These are phyloP conservation scores for Stomatorhinus ivindoensis DNA, from an alignment of 2,113 vertebrate genomes.

Conservation along the genomic window DNA sequence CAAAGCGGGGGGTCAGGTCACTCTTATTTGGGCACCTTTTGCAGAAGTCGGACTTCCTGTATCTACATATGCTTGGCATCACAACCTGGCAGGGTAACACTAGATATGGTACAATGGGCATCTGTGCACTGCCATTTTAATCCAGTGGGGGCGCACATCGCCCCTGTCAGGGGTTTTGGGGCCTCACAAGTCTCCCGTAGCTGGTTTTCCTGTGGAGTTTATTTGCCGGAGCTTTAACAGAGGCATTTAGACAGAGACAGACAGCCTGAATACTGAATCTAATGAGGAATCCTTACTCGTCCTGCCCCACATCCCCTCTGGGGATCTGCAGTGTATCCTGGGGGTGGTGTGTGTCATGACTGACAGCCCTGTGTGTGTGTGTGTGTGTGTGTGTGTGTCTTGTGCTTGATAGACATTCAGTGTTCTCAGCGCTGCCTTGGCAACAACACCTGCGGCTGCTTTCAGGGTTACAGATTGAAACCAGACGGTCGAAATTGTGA, in stretches of 20 bases:
- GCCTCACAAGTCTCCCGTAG: neutral
- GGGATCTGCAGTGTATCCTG: neutral
- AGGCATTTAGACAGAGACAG: neutral
- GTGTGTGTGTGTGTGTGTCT: neutral
- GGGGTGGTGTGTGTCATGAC: too few species aligned
- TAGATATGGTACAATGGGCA: neutral
- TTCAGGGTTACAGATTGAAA: slow-evolving; percentile 79
- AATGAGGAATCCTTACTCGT: neutral
- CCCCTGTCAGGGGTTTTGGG: neutral
- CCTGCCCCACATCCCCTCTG: neutral
- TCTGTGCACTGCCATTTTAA: neutral
- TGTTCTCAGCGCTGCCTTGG: slow-evolving; percentile 79
- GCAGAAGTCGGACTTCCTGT: neutral
- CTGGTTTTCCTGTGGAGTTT: neutral
- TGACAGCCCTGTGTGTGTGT: neutral
- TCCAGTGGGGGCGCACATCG: neutral
- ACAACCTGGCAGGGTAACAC: neutral
- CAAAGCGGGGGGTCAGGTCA: neutral
- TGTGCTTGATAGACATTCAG: slow-evolving; percentile 55
- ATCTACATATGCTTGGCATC: neutral
- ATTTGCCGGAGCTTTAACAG: neutral
- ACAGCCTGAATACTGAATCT: neutral
- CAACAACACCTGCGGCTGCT: slow-evolving; percentile 77
- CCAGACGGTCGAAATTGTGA: slow-evolving; percentile 79
- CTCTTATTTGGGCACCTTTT: neutral